phyloP scores from a whole-genome alignment of 2,113 vertebrate species.

The Corythaeola cristata region DNA sequence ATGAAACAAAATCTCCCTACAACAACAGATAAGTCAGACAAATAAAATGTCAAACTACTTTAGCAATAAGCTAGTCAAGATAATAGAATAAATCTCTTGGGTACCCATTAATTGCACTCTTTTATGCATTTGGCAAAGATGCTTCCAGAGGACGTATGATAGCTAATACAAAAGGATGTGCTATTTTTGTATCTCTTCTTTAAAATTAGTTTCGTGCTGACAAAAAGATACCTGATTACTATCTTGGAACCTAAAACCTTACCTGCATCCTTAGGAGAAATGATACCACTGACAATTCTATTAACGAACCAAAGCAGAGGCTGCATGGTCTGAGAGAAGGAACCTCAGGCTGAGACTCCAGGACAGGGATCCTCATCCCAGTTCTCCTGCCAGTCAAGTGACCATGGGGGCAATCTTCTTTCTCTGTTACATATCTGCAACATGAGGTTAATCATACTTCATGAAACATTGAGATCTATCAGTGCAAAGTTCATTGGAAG shows the following conservation, averaged over 20 bases:
- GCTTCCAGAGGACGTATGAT: neutral
- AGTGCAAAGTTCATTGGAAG: neutral
- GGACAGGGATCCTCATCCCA: neutral
- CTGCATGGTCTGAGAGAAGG: neutral
- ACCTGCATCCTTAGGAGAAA: neutral
- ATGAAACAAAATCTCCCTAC: conserved; percentile 49
- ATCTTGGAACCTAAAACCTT: neutral
- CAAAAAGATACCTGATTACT: neutral
- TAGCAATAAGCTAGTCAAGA: conserved; percentile 44
- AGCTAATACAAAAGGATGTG: conserved; percentile 7
- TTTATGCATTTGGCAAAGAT: neutral
- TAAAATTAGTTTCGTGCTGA: conserved; percentile 18
- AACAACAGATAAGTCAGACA: conserved; percentile 52
- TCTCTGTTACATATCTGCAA: neutral
- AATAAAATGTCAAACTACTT: conserved; percentile 54
- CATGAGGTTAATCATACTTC: neutral
- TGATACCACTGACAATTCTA: neutral
- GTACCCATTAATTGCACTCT: conserved; percentile 28
- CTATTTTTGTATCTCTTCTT: conserved; percentile 19
- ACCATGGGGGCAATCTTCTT: neutral
- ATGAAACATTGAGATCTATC: neutral
- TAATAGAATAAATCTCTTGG: conserved; percentile 42
- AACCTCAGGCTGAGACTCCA: neutral
- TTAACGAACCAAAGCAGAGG: neutral
- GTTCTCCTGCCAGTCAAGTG: neutral